Evolutionary conservation across 2,113 vertebrate genomes (phyloP).

Genomic region (Parus major): DNA sequence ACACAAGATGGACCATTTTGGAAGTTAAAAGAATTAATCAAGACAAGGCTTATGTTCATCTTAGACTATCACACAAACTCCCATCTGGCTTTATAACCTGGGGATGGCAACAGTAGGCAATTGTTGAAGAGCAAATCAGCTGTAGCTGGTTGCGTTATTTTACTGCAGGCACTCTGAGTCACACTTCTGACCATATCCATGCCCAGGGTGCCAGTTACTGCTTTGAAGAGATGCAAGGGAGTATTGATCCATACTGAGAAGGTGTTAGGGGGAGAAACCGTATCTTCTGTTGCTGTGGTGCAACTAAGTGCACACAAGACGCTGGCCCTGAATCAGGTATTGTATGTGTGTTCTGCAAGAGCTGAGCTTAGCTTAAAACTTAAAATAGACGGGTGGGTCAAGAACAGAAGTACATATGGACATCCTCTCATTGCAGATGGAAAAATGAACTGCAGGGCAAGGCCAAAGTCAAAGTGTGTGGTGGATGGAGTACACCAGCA

Average conservation of each 20-base stretch:
- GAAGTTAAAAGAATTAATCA: background rate
- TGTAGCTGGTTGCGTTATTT: background rate
- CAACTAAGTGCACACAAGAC: background rate
- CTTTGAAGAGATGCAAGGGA: background rate
- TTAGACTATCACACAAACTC: background rate
- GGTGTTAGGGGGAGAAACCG: background rate
- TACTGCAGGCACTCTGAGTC: background rate
- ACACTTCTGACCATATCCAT: background rate
- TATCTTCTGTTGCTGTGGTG: background rate
- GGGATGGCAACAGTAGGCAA: background rate
- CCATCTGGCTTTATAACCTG: background rate
- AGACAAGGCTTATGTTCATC: background rate
- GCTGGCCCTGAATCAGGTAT: background rate
- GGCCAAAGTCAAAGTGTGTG: background rate
- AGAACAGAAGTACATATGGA: background rate
- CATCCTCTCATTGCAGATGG: background rate
- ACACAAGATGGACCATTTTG: background rate
- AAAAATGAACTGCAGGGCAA: background rate
- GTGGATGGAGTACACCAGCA: background rate
- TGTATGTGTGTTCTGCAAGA: background rate
- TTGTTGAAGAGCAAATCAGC: background rate
- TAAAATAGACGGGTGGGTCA: background rate
- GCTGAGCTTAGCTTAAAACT: background rate
- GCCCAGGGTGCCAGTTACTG: background rate
- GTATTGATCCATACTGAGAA: background rate